Evolutionary conservation across 2,797 vertebrate species (phyloP).

Genomic region (Uromys caudimaculatus): DNA sequence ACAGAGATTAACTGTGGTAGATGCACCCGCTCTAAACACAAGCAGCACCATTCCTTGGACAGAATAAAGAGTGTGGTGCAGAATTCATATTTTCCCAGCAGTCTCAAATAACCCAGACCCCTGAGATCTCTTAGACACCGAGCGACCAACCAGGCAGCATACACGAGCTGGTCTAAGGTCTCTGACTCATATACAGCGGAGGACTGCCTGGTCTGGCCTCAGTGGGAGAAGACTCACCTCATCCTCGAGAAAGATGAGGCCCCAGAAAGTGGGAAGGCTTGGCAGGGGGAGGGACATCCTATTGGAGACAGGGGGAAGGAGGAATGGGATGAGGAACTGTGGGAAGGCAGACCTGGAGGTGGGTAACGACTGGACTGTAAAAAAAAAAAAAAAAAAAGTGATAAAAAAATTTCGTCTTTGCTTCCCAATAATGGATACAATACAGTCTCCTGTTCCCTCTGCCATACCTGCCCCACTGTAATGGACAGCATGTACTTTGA

Average conservation of each 20-base stretch:
- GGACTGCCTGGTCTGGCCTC: background rate
- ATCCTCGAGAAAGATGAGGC: background rate
- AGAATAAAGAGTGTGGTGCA: background rate
- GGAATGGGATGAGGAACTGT: background rate
- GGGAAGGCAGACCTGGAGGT: background rate
- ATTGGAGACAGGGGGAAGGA: background rate
- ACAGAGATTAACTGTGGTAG: background rate
- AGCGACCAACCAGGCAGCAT: background rate
- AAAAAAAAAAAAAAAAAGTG: background rate
- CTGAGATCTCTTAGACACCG: background rate
- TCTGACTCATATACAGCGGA: background rate
- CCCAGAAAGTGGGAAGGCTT: background rate
- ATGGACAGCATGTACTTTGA: too few relatives aligned
- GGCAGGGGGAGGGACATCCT: background rate
- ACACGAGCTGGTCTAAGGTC: background rate
- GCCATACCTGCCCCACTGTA: rapidly evolving
- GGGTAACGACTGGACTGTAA: background rate
- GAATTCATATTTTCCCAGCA: background rate
- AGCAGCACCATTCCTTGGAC: background rate
- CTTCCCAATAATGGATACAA: background rate
- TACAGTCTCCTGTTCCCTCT: background rate
- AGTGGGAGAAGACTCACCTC: background rate
- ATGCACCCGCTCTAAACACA: background rate
- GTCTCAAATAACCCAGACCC: background rate
- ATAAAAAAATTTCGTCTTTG: background rate